A percentile compares a stretch with the other conserved stretches of the same genome.
Conservation (phyloP, 1,140 invertebrate species). For the Nasonia giraulti region DNA sequence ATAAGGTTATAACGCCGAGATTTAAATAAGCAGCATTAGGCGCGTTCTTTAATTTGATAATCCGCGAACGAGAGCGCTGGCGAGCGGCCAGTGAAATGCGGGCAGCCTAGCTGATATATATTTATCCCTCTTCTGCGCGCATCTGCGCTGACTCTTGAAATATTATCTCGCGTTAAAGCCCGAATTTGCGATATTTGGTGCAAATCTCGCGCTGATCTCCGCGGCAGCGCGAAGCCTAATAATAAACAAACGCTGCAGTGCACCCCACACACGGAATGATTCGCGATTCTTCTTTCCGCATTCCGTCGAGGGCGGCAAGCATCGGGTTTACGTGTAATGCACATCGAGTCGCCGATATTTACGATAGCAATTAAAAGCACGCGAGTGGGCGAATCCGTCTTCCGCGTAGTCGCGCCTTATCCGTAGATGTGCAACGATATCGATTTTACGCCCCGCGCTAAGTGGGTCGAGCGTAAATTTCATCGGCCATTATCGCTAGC, state of each 20-base stretch:
- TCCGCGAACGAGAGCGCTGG: not conserved
- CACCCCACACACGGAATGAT: not conserved
- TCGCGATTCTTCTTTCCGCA: slow-evolving; percentile 14
- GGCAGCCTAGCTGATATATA: slow-evolving; percentile 14
- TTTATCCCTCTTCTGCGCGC: slow-evolving; percentile 24
- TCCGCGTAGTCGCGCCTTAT: slow-evolving; percentile 9
- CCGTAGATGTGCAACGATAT: not conserved
- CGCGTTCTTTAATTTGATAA: slow-evolving; percentile 12
- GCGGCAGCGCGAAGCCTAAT: no score
- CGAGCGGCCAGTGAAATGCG: slow-evolving; percentile 19
- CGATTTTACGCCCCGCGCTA: not conserved
- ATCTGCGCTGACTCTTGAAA: not conserved
- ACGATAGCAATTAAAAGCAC: slow-evolving; percentile 68
- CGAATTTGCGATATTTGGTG: not conserved
- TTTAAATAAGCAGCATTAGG: slow-evolving; percentile 21
- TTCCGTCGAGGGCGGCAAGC: not conserved
- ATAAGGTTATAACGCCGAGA: not conserved
- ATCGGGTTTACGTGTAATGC: no score
- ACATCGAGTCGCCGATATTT: slow-evolving; percentile 59
- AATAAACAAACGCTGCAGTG: not conserved
- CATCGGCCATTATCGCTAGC: no score
- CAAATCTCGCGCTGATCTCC: no score
- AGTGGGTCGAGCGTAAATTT: not conserved
- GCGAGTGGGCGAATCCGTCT: slow-evolving; percentile 41
- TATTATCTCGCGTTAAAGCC: not conserved